Percentiles rank a stretch among this genome's conserved stretches.
Conservation (phyloP, 2,113 vertebrate species). For the Orientallactaga bullata region DNA sequence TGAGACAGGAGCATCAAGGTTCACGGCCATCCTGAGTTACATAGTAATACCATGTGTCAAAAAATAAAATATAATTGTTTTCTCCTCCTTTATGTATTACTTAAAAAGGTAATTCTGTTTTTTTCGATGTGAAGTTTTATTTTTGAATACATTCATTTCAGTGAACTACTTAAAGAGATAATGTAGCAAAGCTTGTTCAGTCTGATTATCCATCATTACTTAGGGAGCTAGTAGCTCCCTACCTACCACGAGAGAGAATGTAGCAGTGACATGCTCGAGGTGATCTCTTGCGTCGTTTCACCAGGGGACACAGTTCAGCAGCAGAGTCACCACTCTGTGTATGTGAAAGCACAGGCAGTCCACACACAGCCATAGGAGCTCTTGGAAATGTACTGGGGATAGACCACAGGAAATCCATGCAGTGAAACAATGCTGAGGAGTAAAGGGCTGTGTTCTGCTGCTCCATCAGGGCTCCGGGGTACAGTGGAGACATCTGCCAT, state of each 20-base stretch:
- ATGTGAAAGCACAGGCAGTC: neutral
- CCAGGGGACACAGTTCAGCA: neutral
- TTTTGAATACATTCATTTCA: neutral
- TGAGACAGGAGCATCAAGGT: neutral
- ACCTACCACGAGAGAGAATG: too few relatives aligned
- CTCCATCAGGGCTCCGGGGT: too few relatives aligned
- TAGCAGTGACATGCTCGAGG: neutral
- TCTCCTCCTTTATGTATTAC: neutral
- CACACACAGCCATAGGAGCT: neutral
- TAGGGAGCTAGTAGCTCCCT: neutral
- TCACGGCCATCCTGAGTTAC: neutral
- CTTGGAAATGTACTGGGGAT: neutral
- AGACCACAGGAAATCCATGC: neutral
- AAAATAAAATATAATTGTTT: neutral
- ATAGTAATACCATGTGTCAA: neutral
- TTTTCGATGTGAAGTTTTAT: neutral
- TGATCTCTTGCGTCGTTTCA: neutral
- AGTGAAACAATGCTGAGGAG: neutral
- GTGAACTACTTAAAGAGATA: neutral
- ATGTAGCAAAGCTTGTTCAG: neutral
- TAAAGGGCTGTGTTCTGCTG: neutral
- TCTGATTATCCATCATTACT: neutral
- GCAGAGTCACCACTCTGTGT: neutral
- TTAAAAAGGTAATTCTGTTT: neutral
- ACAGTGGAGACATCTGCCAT: accelerated